Conservation (phyloP, 2,888 invertebrate genomes). For the Lithophane ornitopus region DNA sequence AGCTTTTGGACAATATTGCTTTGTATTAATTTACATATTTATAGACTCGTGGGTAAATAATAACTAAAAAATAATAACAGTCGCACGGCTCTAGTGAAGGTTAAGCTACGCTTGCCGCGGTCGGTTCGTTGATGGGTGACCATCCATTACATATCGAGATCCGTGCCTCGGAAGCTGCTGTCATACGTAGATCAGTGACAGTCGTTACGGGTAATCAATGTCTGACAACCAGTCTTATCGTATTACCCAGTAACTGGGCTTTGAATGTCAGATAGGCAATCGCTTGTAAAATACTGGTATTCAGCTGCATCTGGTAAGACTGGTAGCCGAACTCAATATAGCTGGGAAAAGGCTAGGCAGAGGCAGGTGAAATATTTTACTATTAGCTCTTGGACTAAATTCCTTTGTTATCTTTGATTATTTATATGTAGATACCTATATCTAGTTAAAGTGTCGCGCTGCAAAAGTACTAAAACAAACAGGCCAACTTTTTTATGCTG, state of each 20-base stretch:
- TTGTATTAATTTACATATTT: background rate
- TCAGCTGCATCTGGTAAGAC: background rate
- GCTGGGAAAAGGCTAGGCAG: background rate
- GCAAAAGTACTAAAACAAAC: too few relatives aligned
- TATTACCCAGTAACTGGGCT: background rate
- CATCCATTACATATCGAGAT: background rate
- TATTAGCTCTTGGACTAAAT: too few relatives aligned
- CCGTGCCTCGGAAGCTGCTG: background rate
- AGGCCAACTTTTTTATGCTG: too few relatives aligned
- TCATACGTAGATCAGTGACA: background rate
- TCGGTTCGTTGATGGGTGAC: background rate
- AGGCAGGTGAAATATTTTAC: background rate
- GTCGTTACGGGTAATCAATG: background rate
- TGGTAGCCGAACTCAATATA: background rate
- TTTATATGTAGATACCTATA: too few relatives aligned
- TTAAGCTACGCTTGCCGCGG: background rate
- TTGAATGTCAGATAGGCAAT: background rate
- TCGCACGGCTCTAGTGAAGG: background rate
- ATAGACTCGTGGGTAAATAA: background rate
- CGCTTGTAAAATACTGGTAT: background rate
- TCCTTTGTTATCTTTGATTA: too few relatives aligned
- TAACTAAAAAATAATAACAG: background rate
- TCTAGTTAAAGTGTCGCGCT: too few relatives aligned
- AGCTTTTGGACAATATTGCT: background rate
- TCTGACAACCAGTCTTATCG: background rate